Base-by-base conservation (phyloP, 2,888 invertebrate genomes). In the Cheilosia grossa region DNA sequence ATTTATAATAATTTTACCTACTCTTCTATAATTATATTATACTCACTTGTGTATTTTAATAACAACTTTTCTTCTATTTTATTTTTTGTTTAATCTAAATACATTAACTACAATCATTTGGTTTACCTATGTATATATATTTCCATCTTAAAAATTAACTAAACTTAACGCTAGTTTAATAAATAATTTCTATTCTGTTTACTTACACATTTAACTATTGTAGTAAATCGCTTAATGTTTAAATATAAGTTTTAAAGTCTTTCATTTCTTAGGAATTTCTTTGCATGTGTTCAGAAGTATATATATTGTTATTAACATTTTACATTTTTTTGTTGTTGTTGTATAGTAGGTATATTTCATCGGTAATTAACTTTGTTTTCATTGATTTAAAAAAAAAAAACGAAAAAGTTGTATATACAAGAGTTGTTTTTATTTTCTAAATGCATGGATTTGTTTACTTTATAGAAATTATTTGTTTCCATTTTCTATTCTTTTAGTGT, bases 221-320 rank as follows among this genome's bases (percentile, higher is more conserved):
- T 61, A 64, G 44, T 66, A 63, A 70, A 40, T 79, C 73, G 30
- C 40, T 72, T 53, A 15, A 15, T 61, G 1, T 54, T 63, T 86
- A 61, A 82, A 81, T 77, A 83, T 87, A 75, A 82, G 72, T 87
- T 83, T 87, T 86, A 90, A 91, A 91, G 90, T 91, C 90, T 91
- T 91, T 91, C 88, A 91, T 91, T 91, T 91, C 91, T 90, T 91
- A 91, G 90, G 90, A 91, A 91, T 91, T 91, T 85, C 77, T 87
- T 85, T 82, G 87, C 79, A 67, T 83, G 82, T 86, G 77, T 78
- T 85, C 54, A 74, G 81, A 85, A 87, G 79, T 86, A 59, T 77
- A 59, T 37, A 37, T 70, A 59, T 67, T 40, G 72, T 56, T 54
- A 24, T 58, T 19, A 37, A 40, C 15, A 58, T 37, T 37, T 37